A percentile compares a stretch with the other conserved stretches of the same genome.
These are phyloP conservation scores for Halictus quadricinctus DNA, from an alignment of 2,888 invertebrate genomes.

Conservation along the genomic window DNA sequence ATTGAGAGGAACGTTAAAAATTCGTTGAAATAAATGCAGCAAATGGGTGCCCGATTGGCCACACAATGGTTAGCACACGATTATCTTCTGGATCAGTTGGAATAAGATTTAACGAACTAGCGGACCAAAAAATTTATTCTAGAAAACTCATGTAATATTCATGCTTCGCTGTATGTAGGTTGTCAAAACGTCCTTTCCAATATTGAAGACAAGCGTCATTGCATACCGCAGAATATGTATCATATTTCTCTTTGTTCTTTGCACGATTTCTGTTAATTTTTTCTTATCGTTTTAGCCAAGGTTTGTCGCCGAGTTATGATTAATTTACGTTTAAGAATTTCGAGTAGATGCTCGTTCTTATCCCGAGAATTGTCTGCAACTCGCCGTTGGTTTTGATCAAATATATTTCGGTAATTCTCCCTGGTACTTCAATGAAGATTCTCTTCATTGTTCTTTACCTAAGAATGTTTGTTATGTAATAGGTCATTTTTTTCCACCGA, in stretches of 20 bases:
- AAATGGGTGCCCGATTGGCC: background rate
- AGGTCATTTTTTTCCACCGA: background rate
- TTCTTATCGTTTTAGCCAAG: background rate
- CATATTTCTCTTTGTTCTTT: background rate
- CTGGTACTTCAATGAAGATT: too few species aligned
- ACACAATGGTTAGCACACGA: background rate
- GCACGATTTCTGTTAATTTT: background rate
- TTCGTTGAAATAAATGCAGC: background rate
- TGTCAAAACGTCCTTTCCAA: constrained; percentile 5
- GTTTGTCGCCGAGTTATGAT: background rate
- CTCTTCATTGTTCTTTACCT: too few species aligned
- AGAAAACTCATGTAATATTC: background rate
- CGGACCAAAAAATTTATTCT: background rate
- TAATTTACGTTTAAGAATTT: background rate
- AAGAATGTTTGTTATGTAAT: too few species aligned
- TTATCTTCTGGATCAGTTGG: background rate
- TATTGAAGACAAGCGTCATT: background rate
- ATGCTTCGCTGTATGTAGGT: background rate
- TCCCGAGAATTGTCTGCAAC: background rate
- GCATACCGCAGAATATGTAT: background rate
- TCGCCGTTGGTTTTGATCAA: too few species aligned
- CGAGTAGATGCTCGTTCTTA: background rate
- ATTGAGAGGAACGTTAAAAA: background rate
- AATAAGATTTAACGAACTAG: background rate
- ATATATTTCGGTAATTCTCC: too few species aligned